Evolutionary conservation across 2,888 invertebrate genomes (phyloP).

Genomic region (Unio delphinus): DNA sequence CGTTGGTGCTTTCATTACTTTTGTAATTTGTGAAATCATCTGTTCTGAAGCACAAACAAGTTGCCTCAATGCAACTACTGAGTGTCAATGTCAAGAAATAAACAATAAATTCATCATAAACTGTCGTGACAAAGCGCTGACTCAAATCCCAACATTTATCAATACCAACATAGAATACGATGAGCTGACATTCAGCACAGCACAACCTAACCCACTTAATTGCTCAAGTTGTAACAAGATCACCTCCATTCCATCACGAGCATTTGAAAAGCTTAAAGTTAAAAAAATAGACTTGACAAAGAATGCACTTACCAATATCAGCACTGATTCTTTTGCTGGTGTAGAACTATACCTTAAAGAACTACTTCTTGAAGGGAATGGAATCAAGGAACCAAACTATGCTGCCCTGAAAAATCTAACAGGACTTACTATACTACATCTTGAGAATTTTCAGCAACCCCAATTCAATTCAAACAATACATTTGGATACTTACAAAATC

Average conservation of each 20-base stretch:
- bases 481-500: slow-evolving; percentile 24
- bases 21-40: too few relatives aligned
- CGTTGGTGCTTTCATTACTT: too few relatives aligned
- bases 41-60: background rate
- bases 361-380: slow-evolving; percentile 78
- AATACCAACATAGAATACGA: slow-evolving; percentile 18
- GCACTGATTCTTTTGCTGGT: slow-evolving; percentile 87
- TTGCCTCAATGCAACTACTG: background rate
- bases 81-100: slow-evolving; percentile 15
- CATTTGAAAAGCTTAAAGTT: slow-evolving; percentile 88
- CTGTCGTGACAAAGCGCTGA: slow-evolving; percentile 32
- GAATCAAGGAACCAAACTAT: slow-evolving; percentile 17
- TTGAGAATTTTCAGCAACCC: slow-evolving; percentile 31
- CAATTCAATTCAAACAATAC: slow-evolving; percentile 12
- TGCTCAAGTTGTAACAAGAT: slow-evolving; percentile 33
- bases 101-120: slow-evolving; percentile 28
- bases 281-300: slow-evolving; percentile 87
- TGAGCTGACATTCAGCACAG: slow-evolving; percentile 38
- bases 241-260: slow-evolving; percentile 61
- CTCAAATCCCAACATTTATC: slow-evolving; percentile 24
- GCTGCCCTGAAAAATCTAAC: slow-evolving; percentile 27
- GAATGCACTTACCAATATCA: slow-evolving; percentile 85
- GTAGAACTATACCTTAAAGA: slow-evolving; percentile 85
- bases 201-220: slow-evolving; percentile 3
- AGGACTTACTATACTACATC: slow-evolving; percentile 27